Percentiles rank a stretch among this genome's conserved stretches.
Conservation (phyloP, 1,140 invertebrate species). For the Hycleus phaleratus region DNA sequence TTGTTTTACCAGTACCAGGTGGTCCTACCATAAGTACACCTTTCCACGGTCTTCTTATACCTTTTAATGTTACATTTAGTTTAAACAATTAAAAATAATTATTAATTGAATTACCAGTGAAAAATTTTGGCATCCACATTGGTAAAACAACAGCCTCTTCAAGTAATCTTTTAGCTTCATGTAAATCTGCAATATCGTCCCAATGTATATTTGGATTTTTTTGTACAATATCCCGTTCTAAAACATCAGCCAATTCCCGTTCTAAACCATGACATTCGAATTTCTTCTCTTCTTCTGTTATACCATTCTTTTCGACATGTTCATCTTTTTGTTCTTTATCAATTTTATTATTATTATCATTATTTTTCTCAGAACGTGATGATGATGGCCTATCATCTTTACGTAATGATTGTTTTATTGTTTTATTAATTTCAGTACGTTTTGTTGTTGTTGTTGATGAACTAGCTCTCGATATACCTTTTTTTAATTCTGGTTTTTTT, state of each 20-base stretch:
- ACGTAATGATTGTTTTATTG: background rate
- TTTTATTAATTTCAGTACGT: too few species aligned
- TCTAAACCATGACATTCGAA: slow-evolving; percentile 90
- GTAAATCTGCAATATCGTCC: slow-evolving; percentile 95
- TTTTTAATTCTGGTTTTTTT: slow-evolving; percentile 32
- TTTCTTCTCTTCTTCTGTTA: slow-evolving; percentile 72
- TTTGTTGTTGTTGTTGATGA: slow-evolving; percentile 19
- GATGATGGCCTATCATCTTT: slow-evolving; percentile 39
- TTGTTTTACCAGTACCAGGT: slow-evolving; percentile 96
- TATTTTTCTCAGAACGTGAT: slow-evolving; percentile 32
- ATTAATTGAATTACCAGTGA: slow-evolving; percentile 55
- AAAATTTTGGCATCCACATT: slow-evolving; percentile 97
- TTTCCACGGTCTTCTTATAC: slow-evolving; percentile 81
- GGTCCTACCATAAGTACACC: slow-evolving; percentile 97
- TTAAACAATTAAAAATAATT: slow-evolving; percentile 5
- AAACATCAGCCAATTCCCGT: slow-evolving; percentile 87
- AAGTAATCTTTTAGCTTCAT: slow-evolving; percentile 88
- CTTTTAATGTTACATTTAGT: slow-evolving; percentile 14
- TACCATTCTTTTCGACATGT: slow-evolving; percentile 56
- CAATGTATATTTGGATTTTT: slow-evolving; percentile 95
- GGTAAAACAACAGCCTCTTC: slow-evolving; percentile 98
- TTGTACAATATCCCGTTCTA: slow-evolving; percentile 95
- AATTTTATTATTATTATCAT: slow-evolving; percentile 24
- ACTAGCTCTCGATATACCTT: slow-evolving; percentile 26
- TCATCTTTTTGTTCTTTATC: slow-evolving; percentile 39